phyloP scores from a whole-genome alignment of 2,113 vertebrate genomes.

The Lagopus muta region DNA sequence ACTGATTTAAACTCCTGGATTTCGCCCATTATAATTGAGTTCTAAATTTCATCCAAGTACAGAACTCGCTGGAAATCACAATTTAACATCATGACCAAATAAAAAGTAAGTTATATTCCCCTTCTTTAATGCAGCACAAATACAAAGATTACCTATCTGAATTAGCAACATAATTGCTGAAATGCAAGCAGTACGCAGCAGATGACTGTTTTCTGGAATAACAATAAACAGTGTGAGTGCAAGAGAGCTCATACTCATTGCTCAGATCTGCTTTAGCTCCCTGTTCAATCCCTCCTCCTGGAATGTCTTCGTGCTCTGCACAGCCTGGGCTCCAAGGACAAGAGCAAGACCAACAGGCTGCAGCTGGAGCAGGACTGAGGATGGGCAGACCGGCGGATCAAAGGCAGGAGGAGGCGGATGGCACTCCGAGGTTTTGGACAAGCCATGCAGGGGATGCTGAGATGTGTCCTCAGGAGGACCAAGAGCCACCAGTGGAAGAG shows the following conservation, averaged over 20 bases:
- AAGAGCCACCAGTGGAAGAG: too few species aligned
- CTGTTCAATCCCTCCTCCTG: neutral
- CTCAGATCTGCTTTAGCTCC: neutral
- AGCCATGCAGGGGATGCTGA: too few species aligned
- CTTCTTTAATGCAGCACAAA: neutral
- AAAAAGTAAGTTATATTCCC: neutral
- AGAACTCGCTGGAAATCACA: neutral
- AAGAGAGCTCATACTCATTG: too few species aligned
- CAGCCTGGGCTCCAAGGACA: neutral
- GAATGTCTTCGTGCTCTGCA: neutral
- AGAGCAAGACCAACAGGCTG: too few species aligned
- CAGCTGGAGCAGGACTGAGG: too few species aligned
- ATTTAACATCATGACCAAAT: neutral
- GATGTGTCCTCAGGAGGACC: neutral
- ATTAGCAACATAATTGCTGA: neutral
- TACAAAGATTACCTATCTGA: neutral
- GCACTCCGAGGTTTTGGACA: too few species aligned
- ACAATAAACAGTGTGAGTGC: too few species aligned
- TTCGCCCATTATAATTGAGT: neutral
- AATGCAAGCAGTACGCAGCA: fast-evolving
- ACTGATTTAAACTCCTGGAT: neutral
- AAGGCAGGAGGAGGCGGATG: too few species aligned
- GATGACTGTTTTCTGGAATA: too few species aligned
- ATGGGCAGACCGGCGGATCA: too few species aligned
- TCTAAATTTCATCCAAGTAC: neutral